These are phyloP conservation scores for Scatophagus argus DNA, from an alignment of 2,113 vertebrate species.

Conservation along the genomic window DNA sequence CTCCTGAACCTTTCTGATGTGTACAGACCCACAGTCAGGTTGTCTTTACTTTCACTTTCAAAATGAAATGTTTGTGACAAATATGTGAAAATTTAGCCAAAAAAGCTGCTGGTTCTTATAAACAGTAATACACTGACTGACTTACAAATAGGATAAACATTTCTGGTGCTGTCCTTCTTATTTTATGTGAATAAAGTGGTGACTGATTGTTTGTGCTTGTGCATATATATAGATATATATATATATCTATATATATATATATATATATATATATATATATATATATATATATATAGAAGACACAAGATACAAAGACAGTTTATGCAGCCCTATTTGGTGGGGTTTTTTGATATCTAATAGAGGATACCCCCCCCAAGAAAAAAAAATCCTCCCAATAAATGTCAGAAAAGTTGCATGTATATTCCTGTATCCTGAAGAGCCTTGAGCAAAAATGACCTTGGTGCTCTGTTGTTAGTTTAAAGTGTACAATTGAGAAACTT, in stretches of 20 bases:
- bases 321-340: background rate
- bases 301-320: conserved; percentile 2
- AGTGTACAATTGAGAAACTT: conserved; percentile 31
- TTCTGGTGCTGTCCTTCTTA: background rate
- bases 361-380: background rate
- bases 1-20: background rate
- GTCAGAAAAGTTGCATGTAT: background rate
- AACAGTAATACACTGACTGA: conserved; percentile 6
- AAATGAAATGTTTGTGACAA: conserved; percentile 24
- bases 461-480: conserved; percentile 19
- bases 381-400: conserved; percentile 4
- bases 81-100: background rate
- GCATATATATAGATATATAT: too few relatives aligned
- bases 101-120: background rate
- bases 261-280: too few relatives aligned
- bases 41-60: conserved; percentile 65
- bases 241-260: too few relatives aligned
- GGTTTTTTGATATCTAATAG: conserved; percentile 9
- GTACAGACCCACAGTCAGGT: background rate
- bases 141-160: background rate
- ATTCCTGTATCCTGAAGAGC: background rate
- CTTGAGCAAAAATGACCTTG: conserved; percentile 14
- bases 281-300: too few relatives aligned
- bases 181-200: conserved; percentile 7
- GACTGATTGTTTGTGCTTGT: background rate